Conservation (phyloP, 2,113 vertebrate genomes). For the Apodemus sylvaticus region DNA sequence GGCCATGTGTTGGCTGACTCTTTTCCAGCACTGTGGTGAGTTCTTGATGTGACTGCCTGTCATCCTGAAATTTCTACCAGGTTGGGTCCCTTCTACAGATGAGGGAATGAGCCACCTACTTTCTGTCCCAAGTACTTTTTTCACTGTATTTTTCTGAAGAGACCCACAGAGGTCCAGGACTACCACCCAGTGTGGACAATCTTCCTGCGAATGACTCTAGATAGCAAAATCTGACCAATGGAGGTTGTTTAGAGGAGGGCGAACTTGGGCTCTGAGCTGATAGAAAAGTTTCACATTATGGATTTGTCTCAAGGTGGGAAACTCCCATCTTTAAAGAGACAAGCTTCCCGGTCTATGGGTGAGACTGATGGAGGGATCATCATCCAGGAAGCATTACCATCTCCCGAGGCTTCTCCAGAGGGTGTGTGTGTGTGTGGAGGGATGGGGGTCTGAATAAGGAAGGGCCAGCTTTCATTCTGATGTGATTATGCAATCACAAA, state of each 20-base stretch:
- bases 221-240: background rate
- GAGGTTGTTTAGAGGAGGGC: background rate
- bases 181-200: background rate
- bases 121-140: background rate
- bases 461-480: background rate
- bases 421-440: background rate
- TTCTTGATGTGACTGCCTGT: accelerated
- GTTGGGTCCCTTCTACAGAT: background rate
- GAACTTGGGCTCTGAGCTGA: background rate
- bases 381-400: background rate
- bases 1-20: background rate
- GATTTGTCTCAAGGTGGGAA: background rate
- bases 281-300: background rate
- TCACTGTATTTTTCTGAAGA: background rate
- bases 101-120: background rate
- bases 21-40: background rate
- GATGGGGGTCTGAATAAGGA: background rate
- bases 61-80: background rate
- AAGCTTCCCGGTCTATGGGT: background rate
- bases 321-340: background rate
- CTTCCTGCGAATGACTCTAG: background rate
- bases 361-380: background rate
- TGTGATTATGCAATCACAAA: background rate
- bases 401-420: background rate
- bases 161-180: background rate